A percentile compares a stretch with the other conserved stretches of the same genome.
Conservation (phyloP, 2,888 invertebrate species). For the Beris morrisii region DNA sequence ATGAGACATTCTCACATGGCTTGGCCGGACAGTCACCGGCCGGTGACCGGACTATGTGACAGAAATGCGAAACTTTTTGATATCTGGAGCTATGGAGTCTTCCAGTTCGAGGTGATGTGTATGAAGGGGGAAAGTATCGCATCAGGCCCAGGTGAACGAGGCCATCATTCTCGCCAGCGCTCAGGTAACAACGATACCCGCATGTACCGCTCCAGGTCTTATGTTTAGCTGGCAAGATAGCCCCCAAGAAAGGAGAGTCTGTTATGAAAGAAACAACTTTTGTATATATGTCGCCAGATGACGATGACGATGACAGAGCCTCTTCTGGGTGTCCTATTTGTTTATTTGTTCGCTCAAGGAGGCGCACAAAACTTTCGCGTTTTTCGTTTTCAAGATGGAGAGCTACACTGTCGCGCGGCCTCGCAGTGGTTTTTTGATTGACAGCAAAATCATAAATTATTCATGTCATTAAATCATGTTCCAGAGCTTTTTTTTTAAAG, state of each 20-base stretch:
- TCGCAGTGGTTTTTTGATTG: slow-evolving; percentile 53
- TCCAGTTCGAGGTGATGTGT: no score
- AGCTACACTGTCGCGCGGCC: slow-evolving; percentile 25
- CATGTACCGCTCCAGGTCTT: no score
- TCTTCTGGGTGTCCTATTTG: slow-evolving; percentile 1
- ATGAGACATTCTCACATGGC: slow-evolving; percentile 2
- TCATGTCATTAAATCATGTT: slow-evolving; percentile 59
- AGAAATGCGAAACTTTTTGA: slow-evolving; percentile 33
- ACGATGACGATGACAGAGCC: no score
- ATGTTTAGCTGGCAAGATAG: no score
- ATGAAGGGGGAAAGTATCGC: no score
- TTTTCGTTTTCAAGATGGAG: slow-evolving; percentile 13
- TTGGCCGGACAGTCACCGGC: neutral
- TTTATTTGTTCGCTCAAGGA: slow-evolving; percentile 20
- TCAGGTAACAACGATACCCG: no score
- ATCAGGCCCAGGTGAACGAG: no score
- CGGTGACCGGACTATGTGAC: slow-evolving; percentile 28
- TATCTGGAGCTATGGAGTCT: slow-evolving; percentile 7
- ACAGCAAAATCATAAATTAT: slow-evolving; percentile 58
- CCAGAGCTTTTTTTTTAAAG: slow-evolving; percentile 49
- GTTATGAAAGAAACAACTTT: no score
- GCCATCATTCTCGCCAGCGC: no score
- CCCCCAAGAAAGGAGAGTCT: no score
- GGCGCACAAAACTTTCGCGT: slow-evolving; percentile 24
- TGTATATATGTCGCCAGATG: no score